phyloP scores from a whole-genome alignment of 2,113 vertebrate species.

The Etheostoma spectabile region DNA sequence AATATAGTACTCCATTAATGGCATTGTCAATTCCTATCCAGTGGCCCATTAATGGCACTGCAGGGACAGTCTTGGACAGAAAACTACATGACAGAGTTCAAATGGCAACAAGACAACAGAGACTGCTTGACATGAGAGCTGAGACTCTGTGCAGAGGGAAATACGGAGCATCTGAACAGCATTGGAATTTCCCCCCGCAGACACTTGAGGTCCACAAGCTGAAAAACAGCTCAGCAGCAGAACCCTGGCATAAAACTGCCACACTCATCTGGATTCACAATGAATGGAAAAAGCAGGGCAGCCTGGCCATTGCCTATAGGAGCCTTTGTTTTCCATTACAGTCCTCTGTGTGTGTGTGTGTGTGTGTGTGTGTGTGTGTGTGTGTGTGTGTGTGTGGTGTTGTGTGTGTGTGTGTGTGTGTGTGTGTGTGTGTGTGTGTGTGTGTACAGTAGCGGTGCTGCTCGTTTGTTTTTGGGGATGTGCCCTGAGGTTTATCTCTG shows the following conservation, averaged over 20 bases:
- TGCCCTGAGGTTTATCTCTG: conserved; percentile 67
- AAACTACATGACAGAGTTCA: conserved; percentile 9
- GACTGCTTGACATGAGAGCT: background rate
- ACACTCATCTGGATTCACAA: conserved; percentile 67
- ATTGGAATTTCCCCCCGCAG: background rate
- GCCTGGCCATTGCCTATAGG: conserved; percentile 54
- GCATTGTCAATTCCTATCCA: conserved; percentile 15
- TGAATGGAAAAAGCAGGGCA: conserved; percentile 69
- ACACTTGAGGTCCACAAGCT: conserved; percentile 11
- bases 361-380: conserved; percentile 31
- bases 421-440: conserved; percentile 13
- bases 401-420: conserved; percentile 34
- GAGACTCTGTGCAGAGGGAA: background rate
- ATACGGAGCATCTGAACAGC: background rate
- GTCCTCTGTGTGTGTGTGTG: conserved; percentile 32
- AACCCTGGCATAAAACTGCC: conserved; percentile 48
- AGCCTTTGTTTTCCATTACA: conserved; percentile 75
- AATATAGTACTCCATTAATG: background rate
- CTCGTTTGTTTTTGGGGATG: conserved; percentile 75
- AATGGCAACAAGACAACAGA: background rate
- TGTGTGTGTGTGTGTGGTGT: conserved; percentile 21
- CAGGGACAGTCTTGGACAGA: background rate
- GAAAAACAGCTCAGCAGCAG: conserved; percentile 34
- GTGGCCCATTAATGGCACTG: conserved; percentile 3
- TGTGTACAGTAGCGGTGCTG: conserved; percentile 58